Conservation (phyloP, 2,888 invertebrate species). For the Cerastis leucographa region DNA sequence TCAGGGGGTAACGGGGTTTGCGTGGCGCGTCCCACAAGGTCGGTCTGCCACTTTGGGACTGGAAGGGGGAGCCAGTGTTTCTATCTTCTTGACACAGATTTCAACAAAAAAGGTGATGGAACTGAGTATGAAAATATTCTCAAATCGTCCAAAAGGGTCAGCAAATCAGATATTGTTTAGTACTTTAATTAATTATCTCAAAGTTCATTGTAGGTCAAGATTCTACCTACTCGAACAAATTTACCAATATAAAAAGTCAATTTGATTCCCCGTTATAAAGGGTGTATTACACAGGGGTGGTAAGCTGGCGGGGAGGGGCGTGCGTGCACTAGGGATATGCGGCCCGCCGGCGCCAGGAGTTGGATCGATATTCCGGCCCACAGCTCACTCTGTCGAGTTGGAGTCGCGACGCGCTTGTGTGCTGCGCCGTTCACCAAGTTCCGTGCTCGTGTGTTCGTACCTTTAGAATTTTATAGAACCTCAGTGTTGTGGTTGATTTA, state of each 20-base stretch:
- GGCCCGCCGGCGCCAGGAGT: slow-evolving; percentile 89
- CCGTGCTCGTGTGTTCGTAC: slow-evolving; percentile 74
- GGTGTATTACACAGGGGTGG: slow-evolving; percentile 79
- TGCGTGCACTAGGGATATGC: slow-evolving; percentile 89
- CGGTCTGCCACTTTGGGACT: slow-evolving; percentile 60
- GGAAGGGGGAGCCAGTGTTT: slow-evolving; percentile 66
- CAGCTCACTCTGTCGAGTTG: slow-evolving; percentile 81
- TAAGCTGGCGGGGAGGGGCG: slow-evolving; percentile 81
- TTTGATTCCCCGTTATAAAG: slow-evolving; percentile 72
- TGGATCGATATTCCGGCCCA: slow-evolving; percentile 86
- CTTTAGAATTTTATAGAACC: slow-evolving; percentile 67
- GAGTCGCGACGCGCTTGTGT: slow-evolving; percentile 83
- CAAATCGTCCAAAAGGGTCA: neutral
- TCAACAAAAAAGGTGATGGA: neutral
- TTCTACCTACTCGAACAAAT: slow-evolving; percentile 14
- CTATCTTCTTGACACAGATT: slow-evolving; percentile 57
- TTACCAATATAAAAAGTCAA: slow-evolving; percentile 36
- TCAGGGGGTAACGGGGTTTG: slow-evolving; percentile 70
- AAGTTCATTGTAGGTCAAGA: slow-evolving; percentile 14
- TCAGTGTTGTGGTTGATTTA: slow-evolving; percentile 78
- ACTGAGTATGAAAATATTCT: neutral
- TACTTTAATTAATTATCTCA: neutral
- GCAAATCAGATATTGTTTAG: neutral
- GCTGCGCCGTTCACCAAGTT: slow-evolving; percentile 69
- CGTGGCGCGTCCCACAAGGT: slow-evolving; percentile 73